These are phyloP conservation scores for Petroica traversi DNA, from an alignment of 2,113 vertebrate species.

Conservation along the genomic window DNA sequence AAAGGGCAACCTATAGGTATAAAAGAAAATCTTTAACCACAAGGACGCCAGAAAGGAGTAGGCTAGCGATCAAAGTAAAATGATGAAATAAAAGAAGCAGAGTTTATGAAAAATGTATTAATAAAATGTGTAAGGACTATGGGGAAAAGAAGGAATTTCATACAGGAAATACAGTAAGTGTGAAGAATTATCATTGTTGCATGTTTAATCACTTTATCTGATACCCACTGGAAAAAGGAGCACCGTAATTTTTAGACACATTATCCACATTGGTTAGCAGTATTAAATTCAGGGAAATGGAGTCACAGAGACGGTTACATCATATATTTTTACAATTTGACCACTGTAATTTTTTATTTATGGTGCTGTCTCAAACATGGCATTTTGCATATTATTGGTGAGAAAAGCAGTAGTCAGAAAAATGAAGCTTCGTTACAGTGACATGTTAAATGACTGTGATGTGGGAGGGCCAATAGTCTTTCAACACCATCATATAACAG, in stretches of 20 bases:
- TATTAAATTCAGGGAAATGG: neutral
- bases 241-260: neutral
- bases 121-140: neutral
- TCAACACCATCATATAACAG: neutral
- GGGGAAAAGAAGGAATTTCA: neutral
- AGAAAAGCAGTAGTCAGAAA: neutral
- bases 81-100: neutral
- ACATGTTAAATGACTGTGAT: neutral
- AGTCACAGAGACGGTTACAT: neutral
- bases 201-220: neutral
- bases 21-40: neutral
- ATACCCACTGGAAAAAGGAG: neutral
- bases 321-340: conserved; percentile 11
- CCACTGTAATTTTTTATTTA: neutral
- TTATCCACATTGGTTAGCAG: neutral
- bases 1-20: neutral
- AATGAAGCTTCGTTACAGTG: neutral
- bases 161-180: neutral
- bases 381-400: neutral
- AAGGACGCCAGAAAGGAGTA: neutral
- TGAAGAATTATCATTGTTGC: neutral
- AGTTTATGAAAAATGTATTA: neutral
- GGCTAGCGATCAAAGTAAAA: neutral
- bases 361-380: neutral
- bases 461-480: neutral